Percentiles rank a stretch among this genome's conserved stretches.
Evolutionary conservation across 2,797 vertebrate genomes (phyloP).

Genomic region (Sebastes melanostomus): DNA sequence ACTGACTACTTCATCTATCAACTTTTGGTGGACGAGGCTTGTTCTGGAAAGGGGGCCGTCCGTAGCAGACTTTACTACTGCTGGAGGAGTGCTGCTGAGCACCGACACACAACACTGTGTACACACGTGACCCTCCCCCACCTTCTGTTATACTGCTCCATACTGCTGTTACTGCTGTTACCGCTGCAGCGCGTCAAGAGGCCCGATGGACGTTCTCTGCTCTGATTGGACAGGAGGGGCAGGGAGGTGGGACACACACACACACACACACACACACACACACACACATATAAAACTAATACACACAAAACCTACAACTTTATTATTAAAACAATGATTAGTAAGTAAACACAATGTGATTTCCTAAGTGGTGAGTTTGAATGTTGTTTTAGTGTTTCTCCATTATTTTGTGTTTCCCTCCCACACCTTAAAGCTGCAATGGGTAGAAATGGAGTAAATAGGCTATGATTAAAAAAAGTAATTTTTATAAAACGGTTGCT

Average conservation of each 20-base stretch:
- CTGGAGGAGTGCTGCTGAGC: constrained; percentile 71
- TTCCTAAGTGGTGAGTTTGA: no score
- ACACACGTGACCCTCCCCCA: constrained; percentile 88
- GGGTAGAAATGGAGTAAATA: no score
- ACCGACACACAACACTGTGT: constrained; percentile 69
- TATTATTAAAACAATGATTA: no score
- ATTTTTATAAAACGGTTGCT: no score
- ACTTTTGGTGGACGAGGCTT: constrained; percentile 67
- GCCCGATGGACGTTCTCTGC: constrained; percentile 42
- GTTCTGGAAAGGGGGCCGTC: constrained; percentile 71
- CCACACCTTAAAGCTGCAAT: no score
- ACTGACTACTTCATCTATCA: constrained; percentile 42
- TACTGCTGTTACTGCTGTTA: not conserved
- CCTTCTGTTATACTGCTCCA: constrained; percentile 12
- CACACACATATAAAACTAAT: not conserved
- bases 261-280: not conserved
- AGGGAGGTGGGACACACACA: constrained; percentile 11
- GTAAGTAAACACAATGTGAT: not conserved
- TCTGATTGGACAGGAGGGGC: constrained; percentile 63
- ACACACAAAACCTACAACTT: not conserved
- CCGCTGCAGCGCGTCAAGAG: constrained; percentile 26
- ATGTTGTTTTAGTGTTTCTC: no score
- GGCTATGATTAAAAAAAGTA: no score
- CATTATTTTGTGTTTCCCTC: not conserved
- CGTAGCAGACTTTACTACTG: constrained; percentile 77